Conservation (phyloP, 2,113 vertebrate genomes). For the Tursiops truncatus region DNA sequence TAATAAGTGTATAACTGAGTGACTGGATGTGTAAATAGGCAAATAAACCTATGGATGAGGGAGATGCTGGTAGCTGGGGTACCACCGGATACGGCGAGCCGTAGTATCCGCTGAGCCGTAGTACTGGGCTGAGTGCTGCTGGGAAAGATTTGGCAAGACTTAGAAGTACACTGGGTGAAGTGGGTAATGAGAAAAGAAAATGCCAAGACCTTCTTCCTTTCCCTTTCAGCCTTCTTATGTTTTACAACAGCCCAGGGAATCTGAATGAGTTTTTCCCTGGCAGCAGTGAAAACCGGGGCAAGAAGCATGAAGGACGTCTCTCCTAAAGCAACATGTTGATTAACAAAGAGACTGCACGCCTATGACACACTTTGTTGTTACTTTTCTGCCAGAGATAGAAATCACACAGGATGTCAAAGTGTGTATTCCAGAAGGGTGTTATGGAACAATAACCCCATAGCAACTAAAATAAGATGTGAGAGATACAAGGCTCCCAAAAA, state of each 20-base stretch:
- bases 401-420: background rate
- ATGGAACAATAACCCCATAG: slow-evolving; percentile 12
- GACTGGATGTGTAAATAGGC: background rate
- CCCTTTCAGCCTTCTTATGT: background rate
- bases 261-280: background rate
- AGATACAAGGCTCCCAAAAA: background rate
- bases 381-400: slow-evolving; percentile 39
- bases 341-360: background rate
- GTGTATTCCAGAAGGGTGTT: background rate
- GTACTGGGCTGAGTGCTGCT: too few species aligned
- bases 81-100: accelerated
- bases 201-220: background rate
- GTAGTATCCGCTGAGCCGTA: too few species aligned
- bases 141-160: background rate
- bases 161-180: background rate
- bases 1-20: background rate
- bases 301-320: background rate
- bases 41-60: background rate
- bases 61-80: background rate
- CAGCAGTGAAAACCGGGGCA: background rate
- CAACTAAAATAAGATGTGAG: slow-evolving; percentile 25
- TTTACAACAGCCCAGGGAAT: background rate
- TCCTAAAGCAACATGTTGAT: background rate
- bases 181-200: too few species aligned
- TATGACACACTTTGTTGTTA: background rate